Conservation (phyloP, 2,888 invertebrate genomes). For the Cephus spinipes region DNA sequence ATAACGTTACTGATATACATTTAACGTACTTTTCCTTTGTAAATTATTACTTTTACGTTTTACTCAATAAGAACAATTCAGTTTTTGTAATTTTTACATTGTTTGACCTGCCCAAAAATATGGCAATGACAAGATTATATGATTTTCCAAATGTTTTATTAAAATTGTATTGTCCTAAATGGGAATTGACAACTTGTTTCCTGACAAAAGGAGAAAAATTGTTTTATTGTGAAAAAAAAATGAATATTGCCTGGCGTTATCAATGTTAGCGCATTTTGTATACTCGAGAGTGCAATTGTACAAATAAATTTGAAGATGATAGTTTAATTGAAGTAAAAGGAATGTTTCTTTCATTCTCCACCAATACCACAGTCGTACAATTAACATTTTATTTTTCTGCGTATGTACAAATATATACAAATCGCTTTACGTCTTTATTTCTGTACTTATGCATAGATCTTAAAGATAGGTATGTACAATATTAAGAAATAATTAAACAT, state of each 20-base stretch:
- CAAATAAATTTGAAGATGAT: slow-evolving; percentile 11
- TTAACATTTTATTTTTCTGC: slow-evolving; percentile 26
- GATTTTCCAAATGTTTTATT: background rate
- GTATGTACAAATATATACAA: slow-evolving; percentile 38
- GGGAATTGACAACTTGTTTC: background rate
- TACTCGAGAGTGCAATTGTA: slow-evolving; percentile 15
- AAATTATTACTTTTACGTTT: background rate
- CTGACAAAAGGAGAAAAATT: background rate
- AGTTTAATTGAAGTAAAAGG: background rate
- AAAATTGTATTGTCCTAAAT: background rate
- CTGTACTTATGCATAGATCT: background rate
- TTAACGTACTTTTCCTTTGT: background rate
- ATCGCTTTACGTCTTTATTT: slow-evolving; percentile 10
- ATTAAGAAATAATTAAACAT: background rate
- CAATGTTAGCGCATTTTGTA: slow-evolving; percentile 9
- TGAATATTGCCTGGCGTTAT: background rate
- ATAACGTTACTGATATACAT: background rate
- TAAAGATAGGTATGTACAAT: background rate
- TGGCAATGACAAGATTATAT: background rate
- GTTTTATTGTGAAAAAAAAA: background rate
- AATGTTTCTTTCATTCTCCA: background rate
- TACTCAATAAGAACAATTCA: background rate
- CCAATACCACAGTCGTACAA: background rate
- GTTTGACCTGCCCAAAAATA: background rate
- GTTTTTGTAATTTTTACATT: background rate